phyloP scores from a whole-genome alignment of 2,797 vertebrate genomes.

The Sorex maritimensis region DNA sequence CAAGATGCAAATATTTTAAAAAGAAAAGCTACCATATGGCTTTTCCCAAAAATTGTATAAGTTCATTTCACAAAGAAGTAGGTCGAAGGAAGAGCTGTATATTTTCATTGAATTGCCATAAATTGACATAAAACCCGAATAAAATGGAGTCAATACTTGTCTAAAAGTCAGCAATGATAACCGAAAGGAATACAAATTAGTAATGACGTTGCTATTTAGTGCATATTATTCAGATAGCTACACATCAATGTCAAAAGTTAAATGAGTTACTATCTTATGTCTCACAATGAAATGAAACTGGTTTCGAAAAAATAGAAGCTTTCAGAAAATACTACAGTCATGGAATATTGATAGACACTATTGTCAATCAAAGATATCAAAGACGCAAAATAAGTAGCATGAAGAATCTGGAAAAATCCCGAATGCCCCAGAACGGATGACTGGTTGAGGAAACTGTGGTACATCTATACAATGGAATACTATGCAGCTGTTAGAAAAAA shows the following conservation, averaged over 20 bases:
- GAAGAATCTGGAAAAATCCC: too few relatives aligned
- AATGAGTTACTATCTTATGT: not conserved
- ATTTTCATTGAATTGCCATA: constrained; percentile 28
- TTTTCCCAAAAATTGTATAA: constrained; percentile 21
- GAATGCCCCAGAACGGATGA: too few relatives aligned
- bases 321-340: not conserved
- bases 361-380: not conserved
- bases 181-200: constrained; percentile 4
- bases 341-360: not conserved
- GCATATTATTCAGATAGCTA: not conserved
- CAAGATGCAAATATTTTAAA: constrained; percentile 11
- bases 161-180: constrained; percentile 39
- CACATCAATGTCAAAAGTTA: constrained; percentile 13
- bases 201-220: not conserved
- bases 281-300: constrained; percentile 7
- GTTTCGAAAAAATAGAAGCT: not conserved
- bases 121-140: constrained; percentile 35
- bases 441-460: too few relatives aligned
- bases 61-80: constrained; percentile 8
- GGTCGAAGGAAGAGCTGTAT: not conserved
- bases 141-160: constrained; percentile 41
- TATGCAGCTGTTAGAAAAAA: too few relatives aligned
- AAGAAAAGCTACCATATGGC: constrained; percentile 8
- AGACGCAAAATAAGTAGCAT: not conserved
- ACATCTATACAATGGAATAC: too few relatives aligned